phyloP scores from a whole-genome alignment of 2,888 invertebrate genomes.

The Lamproptera curius region DNA sequence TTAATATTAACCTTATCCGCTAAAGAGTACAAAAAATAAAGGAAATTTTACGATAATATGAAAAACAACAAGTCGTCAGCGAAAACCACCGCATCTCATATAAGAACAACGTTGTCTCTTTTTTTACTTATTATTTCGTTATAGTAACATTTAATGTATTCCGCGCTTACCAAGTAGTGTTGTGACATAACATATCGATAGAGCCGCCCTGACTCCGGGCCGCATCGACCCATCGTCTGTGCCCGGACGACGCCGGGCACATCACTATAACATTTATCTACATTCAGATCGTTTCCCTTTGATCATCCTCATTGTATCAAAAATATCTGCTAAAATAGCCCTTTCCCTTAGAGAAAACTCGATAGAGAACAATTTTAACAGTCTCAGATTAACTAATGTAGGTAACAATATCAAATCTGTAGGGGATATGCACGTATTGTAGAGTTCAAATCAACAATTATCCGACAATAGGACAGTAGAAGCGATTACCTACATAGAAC shows the following conservation, averaged over 20 bases:
- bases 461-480: slow-evolving; percentile 56
- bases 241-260: slow-evolving; percentile 23
- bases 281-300: slow-evolving; percentile 68
- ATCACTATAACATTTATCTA: slow-evolving; percentile 38
- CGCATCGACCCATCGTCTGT: slow-evolving; percentile 16
- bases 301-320: slow-evolving; percentile 76
- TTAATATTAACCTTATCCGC: slow-evolving; percentile 71
- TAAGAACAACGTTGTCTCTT: slow-evolving; percentile 75
- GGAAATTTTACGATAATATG: slow-evolving; percentile 78
- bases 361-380: slow-evolving; percentile 73
- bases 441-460: slow-evolving; percentile 64
- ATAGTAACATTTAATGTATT: slow-evolving; percentile 70
- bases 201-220: slow-evolving; percentile 12
- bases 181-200: slow-evolving; percentile 43
- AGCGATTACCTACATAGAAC: slow-evolving; percentile 60
- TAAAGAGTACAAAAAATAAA: slow-evolving; percentile 79
- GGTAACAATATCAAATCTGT: slow-evolving; percentile 73
- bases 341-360: slow-evolving; percentile 76
- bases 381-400: slow-evolving; percentile 77
- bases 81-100: slow-evolving; percentile 72
- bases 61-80: slow-evolving; percentile 76
- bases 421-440: slow-evolving; percentile 73
- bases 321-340: slow-evolving; percentile 77
- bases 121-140: slow-evolving; percentile 57
- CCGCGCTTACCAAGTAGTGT: slow-evolving; percentile 60